Conservation (phyloP, 2,888 invertebrate genomes). For the Diplolepis rosae region DNA sequence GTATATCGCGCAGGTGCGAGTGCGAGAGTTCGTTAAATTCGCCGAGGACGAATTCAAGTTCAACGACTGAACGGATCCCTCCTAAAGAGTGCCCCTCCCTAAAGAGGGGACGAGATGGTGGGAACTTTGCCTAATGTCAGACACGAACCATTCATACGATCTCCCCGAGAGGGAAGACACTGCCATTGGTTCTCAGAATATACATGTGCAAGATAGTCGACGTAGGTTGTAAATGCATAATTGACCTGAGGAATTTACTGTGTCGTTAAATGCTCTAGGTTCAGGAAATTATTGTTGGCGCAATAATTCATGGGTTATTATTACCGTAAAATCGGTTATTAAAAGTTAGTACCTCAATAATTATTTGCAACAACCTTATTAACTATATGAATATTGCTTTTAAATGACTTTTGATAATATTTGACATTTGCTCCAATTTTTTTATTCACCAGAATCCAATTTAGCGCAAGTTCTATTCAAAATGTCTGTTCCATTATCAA, state of each 20-base stretch:
- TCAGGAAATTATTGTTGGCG: background rate
- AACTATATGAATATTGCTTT: no score
- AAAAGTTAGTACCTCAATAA: no score
- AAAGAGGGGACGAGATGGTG: background rate
- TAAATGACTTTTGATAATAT: no score
- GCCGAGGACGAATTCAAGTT: slow-evolving; percentile 32
- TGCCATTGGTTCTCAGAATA: background rate
- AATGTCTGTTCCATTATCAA: no score
- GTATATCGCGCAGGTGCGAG: slow-evolving; percentile 25
- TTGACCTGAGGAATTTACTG: background rate
- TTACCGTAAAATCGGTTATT: no score
- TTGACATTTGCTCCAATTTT: no score
- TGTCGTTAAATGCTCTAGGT: background rate
- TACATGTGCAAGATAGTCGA: background rate
- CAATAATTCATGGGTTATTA: background rate
- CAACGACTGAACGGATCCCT: slow-evolving; percentile 27
- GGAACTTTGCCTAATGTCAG: background rate
- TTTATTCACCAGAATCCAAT: no score
- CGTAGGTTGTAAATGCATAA: background rate
- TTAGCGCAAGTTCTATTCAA: no score
- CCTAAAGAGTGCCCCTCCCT: background rate
- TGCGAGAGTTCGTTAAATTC: slow-evolving; percentile 32
- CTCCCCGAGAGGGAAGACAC: background rate
- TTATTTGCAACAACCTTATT: no score
- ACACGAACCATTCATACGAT: background rate